These are phyloP conservation scores for Catocala fraxini DNA, from an alignment of 2,888 invertebrate species.

Conservation along the genomic window DNA sequence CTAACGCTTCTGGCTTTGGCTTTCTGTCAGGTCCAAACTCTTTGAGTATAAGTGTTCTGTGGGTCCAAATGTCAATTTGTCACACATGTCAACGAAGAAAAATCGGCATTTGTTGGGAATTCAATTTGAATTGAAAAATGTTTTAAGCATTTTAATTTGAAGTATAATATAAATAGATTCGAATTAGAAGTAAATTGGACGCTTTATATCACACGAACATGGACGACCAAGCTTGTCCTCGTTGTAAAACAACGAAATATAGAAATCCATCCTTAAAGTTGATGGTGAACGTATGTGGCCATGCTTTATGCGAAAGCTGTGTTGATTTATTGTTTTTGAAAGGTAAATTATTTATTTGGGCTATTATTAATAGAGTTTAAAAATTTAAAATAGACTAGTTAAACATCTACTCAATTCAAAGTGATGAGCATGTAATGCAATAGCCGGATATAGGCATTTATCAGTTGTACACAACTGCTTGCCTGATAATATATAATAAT, in stretches of 20 bases:
- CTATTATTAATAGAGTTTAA: background rate
- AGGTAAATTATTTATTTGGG: conserved; percentile 85
- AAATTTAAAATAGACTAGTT: too few species aligned
- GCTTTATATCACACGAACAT: conserved; percentile 67
- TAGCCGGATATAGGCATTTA: too few species aligned
- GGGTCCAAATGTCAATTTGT: too few species aligned
- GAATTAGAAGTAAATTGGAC: background rate
- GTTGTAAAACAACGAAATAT: conserved; percentile 99
- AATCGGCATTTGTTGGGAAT: background rate
- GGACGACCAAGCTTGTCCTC: conserved; percentile 96
- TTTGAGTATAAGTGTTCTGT: too few species aligned
- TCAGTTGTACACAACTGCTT: too few species aligned
- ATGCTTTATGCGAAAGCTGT: conserved; percentile 98
- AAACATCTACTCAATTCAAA: too few species aligned
- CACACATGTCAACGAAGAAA: too few species aligned
- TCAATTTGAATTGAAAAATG: conserved; percentile 1
- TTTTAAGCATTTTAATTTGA: background rate
- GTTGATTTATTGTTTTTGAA: conserved; percentile 98
- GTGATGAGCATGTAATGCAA: too few species aligned
- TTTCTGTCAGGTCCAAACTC: too few species aligned
- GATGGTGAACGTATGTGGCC: conserved; percentile 99
- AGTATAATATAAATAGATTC: background rate
- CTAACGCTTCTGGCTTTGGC: too few species aligned
- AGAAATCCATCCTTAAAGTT: conserved; percentile 98
- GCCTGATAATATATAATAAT: too few species aligned